These are phyloP conservation scores for Parazoanthus darwini DNA, from an alignment of 92 coral and sea anemone genomes.

Conservation along the genomic window DNA sequence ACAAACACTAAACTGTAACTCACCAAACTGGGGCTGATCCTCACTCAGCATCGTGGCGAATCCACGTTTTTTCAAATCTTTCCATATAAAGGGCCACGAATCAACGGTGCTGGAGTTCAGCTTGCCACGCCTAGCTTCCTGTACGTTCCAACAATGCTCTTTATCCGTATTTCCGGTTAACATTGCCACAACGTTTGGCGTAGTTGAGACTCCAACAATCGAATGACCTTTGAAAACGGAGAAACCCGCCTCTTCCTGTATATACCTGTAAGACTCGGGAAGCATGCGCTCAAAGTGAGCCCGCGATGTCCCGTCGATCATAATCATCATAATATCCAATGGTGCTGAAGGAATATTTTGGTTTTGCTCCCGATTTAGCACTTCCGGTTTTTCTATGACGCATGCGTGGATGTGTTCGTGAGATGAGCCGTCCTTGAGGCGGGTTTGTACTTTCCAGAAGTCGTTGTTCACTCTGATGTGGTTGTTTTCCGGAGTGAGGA, in stretches of 20 bases:
- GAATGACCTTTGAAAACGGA: constrained; percentile 64
- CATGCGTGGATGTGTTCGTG: constrained; percentile 62
- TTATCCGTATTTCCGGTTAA: constrained; percentile 57
- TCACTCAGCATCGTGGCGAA: constrained; percentile 48
- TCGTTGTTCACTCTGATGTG: constrained; percentile 36
- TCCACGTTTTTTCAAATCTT: constrained; percentile 62
- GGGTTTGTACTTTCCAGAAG: constrained; percentile 50
- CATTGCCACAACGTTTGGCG: constrained; percentile 66
- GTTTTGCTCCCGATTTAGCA: constrained; percentile 50
- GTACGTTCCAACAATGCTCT: constrained; percentile 42
- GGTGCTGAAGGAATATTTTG: constrained; percentile 38
- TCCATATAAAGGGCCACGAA: constrained; percentile 75
- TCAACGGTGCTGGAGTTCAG: constrained; percentile 53
- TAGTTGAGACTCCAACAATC: constrained; percentile 70
- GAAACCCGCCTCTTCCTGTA: constrained; percentile 53
- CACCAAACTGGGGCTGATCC: constrained; percentile 20
- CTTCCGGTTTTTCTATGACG: constrained; percentile 66
- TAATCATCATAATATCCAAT: constrained; percentile 63
- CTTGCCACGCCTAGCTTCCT: constrained; percentile 59
- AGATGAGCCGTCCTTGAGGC: constrained; percentile 30
- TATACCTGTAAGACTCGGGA: constrained; percentile 54
- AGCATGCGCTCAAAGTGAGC: constrained; percentile 82
- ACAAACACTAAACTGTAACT: not conserved
- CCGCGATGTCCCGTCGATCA: constrained; percentile 69
- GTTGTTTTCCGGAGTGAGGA: constrained; percentile 11